Percentiles rank a stretch among this genome's conserved stretches.
These are phyloP conservation scores for Cryptocheilus praepositus DNA, from an alignment of 2,888 invertebrate species.

Conservation along the genomic window DNA sequence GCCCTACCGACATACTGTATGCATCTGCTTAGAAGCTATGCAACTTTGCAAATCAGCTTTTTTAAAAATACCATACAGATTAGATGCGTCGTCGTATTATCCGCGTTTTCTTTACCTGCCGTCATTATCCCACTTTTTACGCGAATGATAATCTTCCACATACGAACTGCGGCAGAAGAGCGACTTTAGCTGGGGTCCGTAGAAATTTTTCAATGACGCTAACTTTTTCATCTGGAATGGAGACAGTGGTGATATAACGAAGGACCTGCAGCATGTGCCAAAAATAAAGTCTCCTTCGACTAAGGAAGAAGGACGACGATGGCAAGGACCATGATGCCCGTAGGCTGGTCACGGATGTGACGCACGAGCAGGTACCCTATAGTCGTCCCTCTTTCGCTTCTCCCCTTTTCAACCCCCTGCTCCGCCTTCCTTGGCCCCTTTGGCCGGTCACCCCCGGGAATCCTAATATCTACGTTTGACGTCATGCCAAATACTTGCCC, in stretches of 20 bases:
- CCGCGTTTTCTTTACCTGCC: too few relatives aligned
- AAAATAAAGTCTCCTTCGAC: slow-evolving; percentile 37
- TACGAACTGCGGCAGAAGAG: too few relatives aligned
- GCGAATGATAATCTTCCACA: too few relatives aligned
- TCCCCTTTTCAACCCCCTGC: slow-evolving; percentile 30
- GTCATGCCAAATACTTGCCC: slow-evolving; percentile 72
- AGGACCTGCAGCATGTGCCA: slow-evolving; percentile 34
- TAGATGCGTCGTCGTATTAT: too few relatives aligned
- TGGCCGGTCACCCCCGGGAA: slow-evolving; percentile 63
- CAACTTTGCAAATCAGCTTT: too few relatives aligned
- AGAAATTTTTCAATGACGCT: slow-evolving; percentile 16
- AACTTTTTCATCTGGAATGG: slow-evolving; percentile 19
- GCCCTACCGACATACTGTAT: too few relatives aligned
- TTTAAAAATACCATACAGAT: too few relatives aligned
- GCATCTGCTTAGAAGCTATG: too few relatives aligned
- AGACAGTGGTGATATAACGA: slow-evolving; percentile 14
- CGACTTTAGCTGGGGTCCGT: too few relatives aligned
- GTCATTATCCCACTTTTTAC: too few relatives aligned
- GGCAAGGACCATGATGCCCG: slow-evolving; percentile 44
- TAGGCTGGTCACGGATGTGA: slow-evolving; percentile 73
- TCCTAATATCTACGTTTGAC: slow-evolving; percentile 73
- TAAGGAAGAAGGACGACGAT: slow-evolving; percentile 35
- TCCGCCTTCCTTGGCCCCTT: slow-evolving; percentile 52
- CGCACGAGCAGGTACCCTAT: slow-evolving; percentile 67
- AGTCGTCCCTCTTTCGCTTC: slow-evolving; percentile 45